phyloP scores from a whole-genome alignment of 30 jellyfish, hydroid and myxozoan species.

The Pelagia noctiluca region DNA sequence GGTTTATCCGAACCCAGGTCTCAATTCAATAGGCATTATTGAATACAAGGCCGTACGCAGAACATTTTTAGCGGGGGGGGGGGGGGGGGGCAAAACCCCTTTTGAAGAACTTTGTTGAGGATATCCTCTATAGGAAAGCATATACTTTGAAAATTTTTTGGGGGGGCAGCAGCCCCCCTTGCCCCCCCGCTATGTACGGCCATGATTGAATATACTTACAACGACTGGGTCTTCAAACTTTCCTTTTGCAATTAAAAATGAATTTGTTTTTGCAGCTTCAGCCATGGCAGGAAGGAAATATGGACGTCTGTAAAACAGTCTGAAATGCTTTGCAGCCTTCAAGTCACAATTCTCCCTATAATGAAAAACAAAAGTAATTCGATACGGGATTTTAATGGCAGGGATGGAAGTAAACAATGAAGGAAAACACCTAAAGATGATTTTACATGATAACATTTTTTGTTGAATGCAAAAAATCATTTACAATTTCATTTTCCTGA shows the following conservation, averaged over 20 bases:
- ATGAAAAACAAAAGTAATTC: not conserved
- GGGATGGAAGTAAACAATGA: not conserved
- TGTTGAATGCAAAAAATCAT: too few species aligned
- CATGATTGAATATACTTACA: constrained; percentile 24
- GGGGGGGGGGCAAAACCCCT: too few species aligned
- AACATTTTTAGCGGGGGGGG: too few species aligned
- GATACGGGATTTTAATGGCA: not conserved
- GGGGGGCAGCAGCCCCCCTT: too few species aligned
- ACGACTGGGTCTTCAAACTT: constrained; percentile 40
- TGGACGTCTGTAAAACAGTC: constrained; percentile 76
- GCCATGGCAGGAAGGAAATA: constrained; percentile 84
- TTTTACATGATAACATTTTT: too few species aligned
- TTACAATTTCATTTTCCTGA: too few species aligned
- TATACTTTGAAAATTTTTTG: too few species aligned
- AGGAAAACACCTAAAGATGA: not conserved
- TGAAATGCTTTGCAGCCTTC: constrained; percentile 75
- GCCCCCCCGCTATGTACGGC: too few species aligned
- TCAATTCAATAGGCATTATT: not conserved
- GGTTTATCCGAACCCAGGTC: not conserved
- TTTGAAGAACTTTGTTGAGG: too few species aligned
- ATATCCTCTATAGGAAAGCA: too few species aligned
- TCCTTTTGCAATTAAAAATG: constrained; percentile 81
- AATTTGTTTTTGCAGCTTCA: constrained; percentile 67
- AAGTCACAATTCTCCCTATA: constrained; percentile 88
- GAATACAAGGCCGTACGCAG: not conserved